Evolutionary conservation across 2,113 vertebrate genomes (phyloP).

Genomic region (Gobiocypris rarus): DNA sequence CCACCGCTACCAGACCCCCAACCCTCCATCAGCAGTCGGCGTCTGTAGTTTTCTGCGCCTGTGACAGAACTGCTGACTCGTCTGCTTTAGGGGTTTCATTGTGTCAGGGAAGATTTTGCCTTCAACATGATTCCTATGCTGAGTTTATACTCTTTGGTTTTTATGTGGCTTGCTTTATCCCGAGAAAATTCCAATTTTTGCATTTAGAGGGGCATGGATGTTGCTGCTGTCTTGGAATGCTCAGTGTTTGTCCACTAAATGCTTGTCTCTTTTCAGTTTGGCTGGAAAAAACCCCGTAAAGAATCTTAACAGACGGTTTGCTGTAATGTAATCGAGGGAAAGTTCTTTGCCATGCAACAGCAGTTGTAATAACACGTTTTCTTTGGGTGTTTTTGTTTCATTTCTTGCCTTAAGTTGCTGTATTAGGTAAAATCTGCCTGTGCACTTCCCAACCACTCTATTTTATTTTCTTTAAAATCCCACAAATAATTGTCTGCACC

Average conservation of each 20-base stretch:
- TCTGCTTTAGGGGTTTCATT: conserved; percentile 36
- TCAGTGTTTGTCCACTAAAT: conserved; percentile 29
- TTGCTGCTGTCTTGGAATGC: conserved; percentile 43
- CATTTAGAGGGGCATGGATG: conserved; percentile 22
- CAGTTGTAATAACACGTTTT: conserved; percentile 12
- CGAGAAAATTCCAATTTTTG: conserved; percentile 3
- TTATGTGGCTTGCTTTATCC: conserved; percentile 31
- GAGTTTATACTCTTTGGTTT: conserved; percentile 37
- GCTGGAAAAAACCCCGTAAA: neutral
- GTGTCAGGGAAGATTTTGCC: conserved; percentile 59
- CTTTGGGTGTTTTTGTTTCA: conserved; percentile 12
- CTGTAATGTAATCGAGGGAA: neutral
- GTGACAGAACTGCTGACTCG: neutral
- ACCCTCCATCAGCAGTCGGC: conserved; percentile 52
- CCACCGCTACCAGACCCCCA: neutral
- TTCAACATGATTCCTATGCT: conserved; percentile 56
- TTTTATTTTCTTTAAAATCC: neutral
- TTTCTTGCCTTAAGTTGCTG: conserved; percentile 20
- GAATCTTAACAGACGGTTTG: neutral
- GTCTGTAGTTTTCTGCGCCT: conserved; percentile 8
- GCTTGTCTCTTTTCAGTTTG: conserved; percentile 6
- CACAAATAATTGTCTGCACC: neutral
- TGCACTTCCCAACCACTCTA: neutral
- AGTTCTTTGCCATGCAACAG: neutral
- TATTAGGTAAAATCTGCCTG: neutral